A percentile compares a stretch with the other conserved stretches of the same genome.
Conservation (phyloP, 1,140 invertebrate species). For the Lucilia sericata region DNA sequence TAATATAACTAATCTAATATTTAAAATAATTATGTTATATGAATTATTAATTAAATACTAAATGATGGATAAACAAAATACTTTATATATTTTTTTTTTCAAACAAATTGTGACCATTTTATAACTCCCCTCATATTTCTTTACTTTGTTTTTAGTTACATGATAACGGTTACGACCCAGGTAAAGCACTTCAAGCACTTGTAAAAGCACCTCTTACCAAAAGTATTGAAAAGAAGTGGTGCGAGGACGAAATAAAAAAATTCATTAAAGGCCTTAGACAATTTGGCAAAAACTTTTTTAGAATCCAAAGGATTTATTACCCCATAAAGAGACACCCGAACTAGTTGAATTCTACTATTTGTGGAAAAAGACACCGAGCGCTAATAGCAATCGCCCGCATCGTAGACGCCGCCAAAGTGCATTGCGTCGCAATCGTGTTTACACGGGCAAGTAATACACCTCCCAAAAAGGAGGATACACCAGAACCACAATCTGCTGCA, state of each 20-base stretch:
- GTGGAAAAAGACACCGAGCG: conserved; percentile 99
- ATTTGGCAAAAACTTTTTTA: conserved; percentile 99
- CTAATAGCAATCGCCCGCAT: conserved; percentile 93
- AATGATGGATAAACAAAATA: no score
- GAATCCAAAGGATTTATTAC: conserved; percentile 94
- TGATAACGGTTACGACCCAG: conserved; percentile 94
- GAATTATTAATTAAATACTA: no score
- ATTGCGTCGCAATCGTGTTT: conserved; percentile 87
- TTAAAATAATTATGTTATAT: no score
- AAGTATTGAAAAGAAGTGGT: conserved; percentile 98
- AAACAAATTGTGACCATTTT: no score
- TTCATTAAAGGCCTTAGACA: conserved; percentile 98
- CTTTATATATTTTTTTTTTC: no score
- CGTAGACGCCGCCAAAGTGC: conserved; percentile 88
- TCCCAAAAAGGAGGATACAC: conserved; percentile 68
- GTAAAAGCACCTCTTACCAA: conserved; percentile 97
- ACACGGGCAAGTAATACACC: conserved; percentile 75
- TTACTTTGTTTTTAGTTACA: conserved; percentile 76
- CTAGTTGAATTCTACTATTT: conserved; percentile 99
- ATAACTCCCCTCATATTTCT: no score
- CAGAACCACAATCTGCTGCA: conserved; percentile 68
- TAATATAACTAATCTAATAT: no score
- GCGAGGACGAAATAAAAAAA: conserved; percentile 96
- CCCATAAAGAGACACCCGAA: conserved; percentile 96
- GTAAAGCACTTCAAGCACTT: conserved; percentile 93